phyloP scores from a whole-genome alignment of 2,113 vertebrate species.

The Laticauda colubrina region DNA sequence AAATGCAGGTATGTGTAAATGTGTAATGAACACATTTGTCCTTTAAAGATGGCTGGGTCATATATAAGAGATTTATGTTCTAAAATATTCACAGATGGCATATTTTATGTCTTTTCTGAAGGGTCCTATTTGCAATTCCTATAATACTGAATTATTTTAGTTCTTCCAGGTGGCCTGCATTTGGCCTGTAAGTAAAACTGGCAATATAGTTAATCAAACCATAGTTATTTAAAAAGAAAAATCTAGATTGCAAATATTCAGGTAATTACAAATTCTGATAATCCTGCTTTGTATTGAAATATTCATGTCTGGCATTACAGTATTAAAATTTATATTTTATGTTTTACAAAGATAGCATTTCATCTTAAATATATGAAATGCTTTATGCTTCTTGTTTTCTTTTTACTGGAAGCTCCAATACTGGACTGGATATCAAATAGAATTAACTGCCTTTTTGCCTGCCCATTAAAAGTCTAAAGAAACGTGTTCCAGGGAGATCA shows the following conservation, averaged over 20 bases:
- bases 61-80: background rate
- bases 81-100: background rate
- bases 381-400: slow-evolving; percentile 54
- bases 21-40: background rate
- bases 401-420: slow-evolving; percentile 55
- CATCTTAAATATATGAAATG: slow-evolving; percentile 62
- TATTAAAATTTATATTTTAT: slow-evolving; percentile 56
- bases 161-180: slow-evolving; percentile 32
- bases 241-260: slow-evolving; percentile 55
- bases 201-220: slow-evolving; percentile 43
- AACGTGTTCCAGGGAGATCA: slow-evolving; percentile 45
- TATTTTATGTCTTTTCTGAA: background rate
- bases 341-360: slow-evolving; percentile 51
- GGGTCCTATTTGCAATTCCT: background rate
- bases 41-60: background rate
- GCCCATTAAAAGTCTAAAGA: slow-evolving; percentile 23
- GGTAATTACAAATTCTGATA: slow-evolving; percentile 50
- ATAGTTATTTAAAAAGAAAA: slow-evolving; percentile 41
- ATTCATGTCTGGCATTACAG: slow-evolving; percentile 51
- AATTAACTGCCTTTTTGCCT: slow-evolving; percentile 50
- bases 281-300: slow-evolving; percentile 44
- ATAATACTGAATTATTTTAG: slow-evolving; percentile 29
- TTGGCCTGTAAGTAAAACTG: slow-evolving; percentile 55
- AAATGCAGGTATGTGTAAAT: background rate
- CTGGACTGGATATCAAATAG: slow-evolving; percentile 38